Percentiles rank a stretch among this genome's conserved stretches.
phyloP scores from a whole-genome alignment of 64 coral and sea anemone genomes.

The Porites australiensis region DNA sequence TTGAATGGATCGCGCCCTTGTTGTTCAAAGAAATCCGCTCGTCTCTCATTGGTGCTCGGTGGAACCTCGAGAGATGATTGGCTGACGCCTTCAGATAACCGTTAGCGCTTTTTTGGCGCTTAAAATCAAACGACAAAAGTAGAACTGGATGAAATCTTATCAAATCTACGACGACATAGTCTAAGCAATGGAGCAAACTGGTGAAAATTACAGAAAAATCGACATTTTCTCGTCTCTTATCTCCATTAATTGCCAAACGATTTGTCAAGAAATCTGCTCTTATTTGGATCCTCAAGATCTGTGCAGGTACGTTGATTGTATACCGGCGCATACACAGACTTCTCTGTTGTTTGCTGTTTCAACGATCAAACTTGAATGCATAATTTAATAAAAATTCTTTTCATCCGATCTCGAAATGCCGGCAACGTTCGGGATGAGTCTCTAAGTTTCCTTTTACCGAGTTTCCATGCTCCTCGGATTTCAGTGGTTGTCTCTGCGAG shows the following conservation, averaged over 20 bases:
- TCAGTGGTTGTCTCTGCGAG: too few species aligned
- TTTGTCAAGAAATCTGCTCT: slow-evolving; percentile 61
- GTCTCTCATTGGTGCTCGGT: not conserved
- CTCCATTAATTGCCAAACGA: not conserved
- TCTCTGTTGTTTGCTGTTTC: not conserved
- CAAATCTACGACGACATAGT: slow-evolving; percentile 1
- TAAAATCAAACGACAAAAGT: slow-evolving; percentile 34
- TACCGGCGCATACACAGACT: not conserved
- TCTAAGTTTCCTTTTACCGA: too few species aligned
- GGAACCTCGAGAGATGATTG: slow-evolving; percentile 34
- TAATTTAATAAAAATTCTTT: too few species aligned
- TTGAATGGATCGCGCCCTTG: too few species aligned
- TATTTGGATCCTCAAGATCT: slow-evolving; percentile 61
- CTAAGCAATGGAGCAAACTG: slow-evolving; percentile 33
- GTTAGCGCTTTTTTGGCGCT: slow-evolving; percentile 54
- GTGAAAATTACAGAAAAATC: not conserved
- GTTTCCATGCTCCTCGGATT: too few species aligned
- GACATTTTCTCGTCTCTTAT: slow-evolving; percentile 67
- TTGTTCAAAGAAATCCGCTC: not conserved
- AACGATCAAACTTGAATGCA: not conserved
- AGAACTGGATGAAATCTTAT: not conserved
- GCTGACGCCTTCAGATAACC: not conserved
- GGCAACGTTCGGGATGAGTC: too few species aligned
- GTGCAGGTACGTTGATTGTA: slow-evolving; percentile 31
- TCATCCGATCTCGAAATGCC: too few species aligned